Base-by-base conservation (phyloP, 2,797 vertebrate species). In the Sebastolobus alascanus region DNA sequence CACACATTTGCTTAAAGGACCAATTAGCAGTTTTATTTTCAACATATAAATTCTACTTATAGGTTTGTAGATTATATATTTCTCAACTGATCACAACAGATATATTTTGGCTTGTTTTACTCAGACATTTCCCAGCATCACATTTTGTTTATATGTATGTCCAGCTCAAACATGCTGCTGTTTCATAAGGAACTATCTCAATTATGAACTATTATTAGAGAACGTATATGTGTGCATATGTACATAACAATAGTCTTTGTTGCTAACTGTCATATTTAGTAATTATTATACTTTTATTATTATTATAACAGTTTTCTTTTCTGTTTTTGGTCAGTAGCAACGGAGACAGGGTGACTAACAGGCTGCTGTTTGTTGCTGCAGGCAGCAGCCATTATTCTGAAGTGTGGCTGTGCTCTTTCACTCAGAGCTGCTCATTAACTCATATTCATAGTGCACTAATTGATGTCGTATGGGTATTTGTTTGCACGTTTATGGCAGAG, bases 371-470 rank as follows among this genome's bases (percentile, higher is more conserved):
- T 83, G 66, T 27, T 66, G 55, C 64, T 31, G 58, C 55, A 50
- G 35, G 37, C 64, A 64, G 66, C 75, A 55, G 71, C 59, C 78
- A 82, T 88, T 77, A 84, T 40, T 54, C 25, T 86, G 61, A 73
- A 89, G 84, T 77, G 78, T 79, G 71, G 58, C 66, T 63, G 52
- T 35, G 69, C 86, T 85, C 80, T 75, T 55, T 83, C 80, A 70
- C 71, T 85, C 74, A 40, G 16, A 22, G 74, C 74, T 22, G 63
- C 74, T 84, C 77, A 79, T 84, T 84, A 84, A 76, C 78, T 79
- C 60, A 60, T 71, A 77, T 71, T 88, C 78, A 86, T 8, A 8
- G 38, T 82, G 79, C 63, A 60, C 73, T 84, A 89, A 89, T 84
- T 77, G 73, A 43, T 80, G 76, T 58, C 72, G 18, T 84, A 77